Conservation (phyloP, 2,797 vertebrate species). For the Microcaecilia unicolor region DNA sequence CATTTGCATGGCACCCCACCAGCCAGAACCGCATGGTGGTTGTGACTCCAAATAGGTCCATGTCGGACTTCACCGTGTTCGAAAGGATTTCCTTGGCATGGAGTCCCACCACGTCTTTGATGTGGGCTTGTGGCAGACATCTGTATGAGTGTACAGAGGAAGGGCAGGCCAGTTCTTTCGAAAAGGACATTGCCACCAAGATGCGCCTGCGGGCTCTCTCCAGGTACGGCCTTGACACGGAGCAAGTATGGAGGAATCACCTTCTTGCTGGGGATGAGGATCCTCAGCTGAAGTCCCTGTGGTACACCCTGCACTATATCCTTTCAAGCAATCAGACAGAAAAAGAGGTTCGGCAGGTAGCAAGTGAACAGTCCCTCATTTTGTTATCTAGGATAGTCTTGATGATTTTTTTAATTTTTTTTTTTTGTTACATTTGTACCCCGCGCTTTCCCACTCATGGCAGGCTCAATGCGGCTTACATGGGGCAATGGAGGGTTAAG, state of each 20-base stretch:
- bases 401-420: too few species aligned
- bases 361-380: too few species aligned
- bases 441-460: too few species aligned
- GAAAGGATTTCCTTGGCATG: constrained; percentile 94
- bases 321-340: too few species aligned
- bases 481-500: too few species aligned
- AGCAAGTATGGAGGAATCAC: constrained; percentile 92
- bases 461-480: too few species aligned
- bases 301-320: constrained; percentile 97
- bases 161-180: constrained; percentile 52
- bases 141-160: constrained; percentile 88
- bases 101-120: constrained; percentile 88
- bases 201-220: constrained; percentile 89
- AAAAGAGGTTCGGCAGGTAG: too few species aligned
- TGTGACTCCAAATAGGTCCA: constrained; percentile 82
- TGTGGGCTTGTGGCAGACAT: constrained; percentile 95
- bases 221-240: constrained; percentile 89
- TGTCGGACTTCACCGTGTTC: constrained; percentile 96
- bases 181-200: constrained; percentile 91
- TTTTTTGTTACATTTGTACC: too few species aligned
- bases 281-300: constrained; percentile 86
- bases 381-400: too few species aligned
- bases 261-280: constrained; percentile 84
- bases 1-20: constrained; percentile 94
- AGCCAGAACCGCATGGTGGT: constrained; percentile 97